Evolutionary conservation across 2,113 vertebrate species (phyloP).

Genomic region (Eudyptes chrysolophus): DNA sequence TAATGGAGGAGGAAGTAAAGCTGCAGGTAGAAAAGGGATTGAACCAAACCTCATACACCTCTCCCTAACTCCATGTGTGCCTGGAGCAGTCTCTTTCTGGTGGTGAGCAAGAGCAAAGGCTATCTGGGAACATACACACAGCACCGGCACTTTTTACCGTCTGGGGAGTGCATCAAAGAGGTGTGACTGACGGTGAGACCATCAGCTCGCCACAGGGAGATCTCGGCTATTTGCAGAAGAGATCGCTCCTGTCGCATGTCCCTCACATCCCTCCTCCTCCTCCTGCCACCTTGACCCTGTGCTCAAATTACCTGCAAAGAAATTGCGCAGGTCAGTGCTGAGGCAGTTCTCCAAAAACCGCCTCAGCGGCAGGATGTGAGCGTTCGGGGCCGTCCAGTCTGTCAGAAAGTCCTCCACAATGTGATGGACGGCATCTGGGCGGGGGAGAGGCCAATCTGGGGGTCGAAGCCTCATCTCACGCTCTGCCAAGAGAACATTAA

Average conservation of each 20-base stretch:
- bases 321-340: constrained; percentile 86
- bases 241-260: background rate
- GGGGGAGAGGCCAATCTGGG: constrained; percentile 85
- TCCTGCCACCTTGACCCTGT: background rate
- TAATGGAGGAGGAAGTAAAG: background rate
- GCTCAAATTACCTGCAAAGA: constrained; percentile 87
- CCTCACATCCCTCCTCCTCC: background rate
- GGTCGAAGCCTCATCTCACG: constrained; percentile 85
- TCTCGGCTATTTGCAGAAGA: background rate
- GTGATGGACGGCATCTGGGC: constrained; percentile 88
- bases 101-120: background rate
- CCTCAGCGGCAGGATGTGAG: constrained; percentile 90
- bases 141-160: background rate
- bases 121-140: background rate
- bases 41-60: background rate
- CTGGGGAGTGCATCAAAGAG: background rate
- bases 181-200: background rate
- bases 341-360: constrained; percentile 94
- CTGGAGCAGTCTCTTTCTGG: background rate
- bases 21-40: background rate
- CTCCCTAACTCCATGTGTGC: background rate
- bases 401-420: constrained; percentile 95
- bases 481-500: constrained; percentile 72
- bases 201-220: background rate
- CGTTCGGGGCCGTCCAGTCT: constrained; percentile 88